Percentiles rank a stretch among this genome's conserved stretches.
phyloP scores from a whole-genome alignment of 30 jellyfish, hydroid and myxozoan species.

The Cassiopea xamachana region DNA sequence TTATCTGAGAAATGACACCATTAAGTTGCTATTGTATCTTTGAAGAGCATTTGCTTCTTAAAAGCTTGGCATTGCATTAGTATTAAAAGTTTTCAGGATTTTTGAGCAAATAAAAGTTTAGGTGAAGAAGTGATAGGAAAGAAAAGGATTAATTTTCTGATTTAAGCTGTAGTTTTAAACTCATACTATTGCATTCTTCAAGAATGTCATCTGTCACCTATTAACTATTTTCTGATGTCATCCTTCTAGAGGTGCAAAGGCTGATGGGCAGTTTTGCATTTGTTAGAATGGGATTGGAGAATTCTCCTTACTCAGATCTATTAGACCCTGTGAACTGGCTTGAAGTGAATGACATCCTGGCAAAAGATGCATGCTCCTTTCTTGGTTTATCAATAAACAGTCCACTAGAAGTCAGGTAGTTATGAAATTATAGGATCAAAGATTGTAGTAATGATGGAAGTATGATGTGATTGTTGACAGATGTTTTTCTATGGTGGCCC shows the following conservation, averaged over 20 bases:
- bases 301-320: slow-evolving; percentile 92
- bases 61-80: no score
- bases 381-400: slow-evolving; percentile 94
- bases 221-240: not conserved
- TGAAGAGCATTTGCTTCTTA: no score
- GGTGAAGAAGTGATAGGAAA: no score
- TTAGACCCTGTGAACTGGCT: slow-evolving; percentile 90
- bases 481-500: not conserved
- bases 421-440: not conserved
- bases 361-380: slow-evolving; percentile 92
- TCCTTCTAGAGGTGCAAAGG: slow-evolving; percentile 83
- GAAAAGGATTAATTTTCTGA: no score
- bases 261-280: slow-evolving; percentile 98
- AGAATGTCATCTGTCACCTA: not conserved
- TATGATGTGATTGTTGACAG: not conserved
- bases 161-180: no score
- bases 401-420: slow-evolving; percentile 97
- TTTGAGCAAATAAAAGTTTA: no score
- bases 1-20: no score
- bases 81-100: no score
- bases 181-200: no score
- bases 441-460: not conserved
- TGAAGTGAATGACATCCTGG: slow-evolving; percentile 91
- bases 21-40: no score
- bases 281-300: slow-evolving; percentile 77